These are phyloP conservation scores for Lepetodrilus schrolli DNA, from an alignment of 2,888 invertebrate species.

Conservation along the genomic window DNA sequence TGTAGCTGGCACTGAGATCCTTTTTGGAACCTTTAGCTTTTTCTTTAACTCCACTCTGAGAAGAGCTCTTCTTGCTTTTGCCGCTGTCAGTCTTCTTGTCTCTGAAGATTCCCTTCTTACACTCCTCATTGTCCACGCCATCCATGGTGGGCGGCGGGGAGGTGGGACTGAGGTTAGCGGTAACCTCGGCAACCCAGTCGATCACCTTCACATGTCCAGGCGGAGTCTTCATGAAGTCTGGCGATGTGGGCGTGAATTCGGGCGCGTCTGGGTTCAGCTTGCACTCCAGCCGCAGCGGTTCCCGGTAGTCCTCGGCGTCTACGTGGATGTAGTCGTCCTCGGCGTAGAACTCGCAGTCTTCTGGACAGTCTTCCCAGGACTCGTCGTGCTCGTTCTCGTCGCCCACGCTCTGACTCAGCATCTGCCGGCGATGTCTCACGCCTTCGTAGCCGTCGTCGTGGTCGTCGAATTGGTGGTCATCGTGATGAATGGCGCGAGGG, in stretches of 20 bases:
- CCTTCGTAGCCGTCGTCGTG: conserved; percentile 54
- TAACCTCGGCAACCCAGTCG: conserved; percentile 52
- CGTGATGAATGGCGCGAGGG: conserved; percentile 33
- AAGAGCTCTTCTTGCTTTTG: not conserved
- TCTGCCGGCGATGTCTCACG: conserved; percentile 14
- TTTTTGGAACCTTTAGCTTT: not conserved
- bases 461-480: conserved; percentile 44
- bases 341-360: conserved; percentile 40
- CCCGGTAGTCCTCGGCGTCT: conserved; percentile 27
- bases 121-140: conserved; percentile 4
- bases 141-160: conserved; percentile 33
- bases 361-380: conserved; percentile 34
- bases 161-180: conserved; percentile 31
- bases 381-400: conserved; percentile 29
- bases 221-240: conserved; percentile 59
- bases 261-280: conserved; percentile 66
- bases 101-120: not conserved
- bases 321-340: conserved; percentile 35
- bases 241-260: conserved; percentile 60
- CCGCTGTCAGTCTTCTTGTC: not conserved
- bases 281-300: conserved; percentile 45
- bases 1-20: not conserved
- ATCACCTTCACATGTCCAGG: conserved; percentile 52
- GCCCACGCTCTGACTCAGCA: not conserved
- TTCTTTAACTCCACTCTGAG: conserved; percentile 12